Evolutionary conservation across 53 echinoderm and acorn worm species (phyloP), one percentile per base, ranked within the genome.

Genomic region (Crossaster papposus): DNA sequence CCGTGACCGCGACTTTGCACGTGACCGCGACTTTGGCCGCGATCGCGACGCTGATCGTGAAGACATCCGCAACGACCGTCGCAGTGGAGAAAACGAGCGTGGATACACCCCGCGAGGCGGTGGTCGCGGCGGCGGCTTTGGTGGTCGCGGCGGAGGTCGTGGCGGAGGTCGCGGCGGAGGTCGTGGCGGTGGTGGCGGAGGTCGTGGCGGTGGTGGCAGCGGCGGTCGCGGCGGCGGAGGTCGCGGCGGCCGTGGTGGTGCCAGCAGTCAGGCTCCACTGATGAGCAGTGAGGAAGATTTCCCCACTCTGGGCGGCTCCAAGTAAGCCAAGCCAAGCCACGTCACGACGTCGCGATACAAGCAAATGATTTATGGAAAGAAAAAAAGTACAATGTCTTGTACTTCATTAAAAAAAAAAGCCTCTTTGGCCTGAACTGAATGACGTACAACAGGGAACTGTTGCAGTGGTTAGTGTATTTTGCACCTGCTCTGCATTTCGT

Each of bases 281-380:
- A 84, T 98, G 18, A 94, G 83, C 85, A 94, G 96, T 74, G 94
- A 98, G 70, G 92, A 96, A 38, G 95, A 98, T 11, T 98, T 98
- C 93, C 98, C 96, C 30, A 85, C 91, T 68, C 93, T 96, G 37
- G 38, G 44, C 44, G 44, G 83, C 77, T 72, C 72, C 89, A 90
- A 90, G 81, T 90, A 90, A 74, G 81, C 51, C 70, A 51, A 70
- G 53, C 72, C 70, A 51, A 70, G 53, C 72, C 79, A 23, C 29
- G 26, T 30, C 30, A 24, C 64, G 29, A 70, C 68, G 20, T 28
- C 24, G 10, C 24, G 28, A 26, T 68, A 28, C 3, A 34, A 50
- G 34, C 51, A 44, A 44, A 44, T 44, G 44, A 44, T 44, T 44
- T 50, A 50, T 20, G 12, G 78, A 22, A 78, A 50, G 50, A 78